Conservation (phyloP, 2,113 vertebrate species). For the Corythornis madagascariensis region DNA sequence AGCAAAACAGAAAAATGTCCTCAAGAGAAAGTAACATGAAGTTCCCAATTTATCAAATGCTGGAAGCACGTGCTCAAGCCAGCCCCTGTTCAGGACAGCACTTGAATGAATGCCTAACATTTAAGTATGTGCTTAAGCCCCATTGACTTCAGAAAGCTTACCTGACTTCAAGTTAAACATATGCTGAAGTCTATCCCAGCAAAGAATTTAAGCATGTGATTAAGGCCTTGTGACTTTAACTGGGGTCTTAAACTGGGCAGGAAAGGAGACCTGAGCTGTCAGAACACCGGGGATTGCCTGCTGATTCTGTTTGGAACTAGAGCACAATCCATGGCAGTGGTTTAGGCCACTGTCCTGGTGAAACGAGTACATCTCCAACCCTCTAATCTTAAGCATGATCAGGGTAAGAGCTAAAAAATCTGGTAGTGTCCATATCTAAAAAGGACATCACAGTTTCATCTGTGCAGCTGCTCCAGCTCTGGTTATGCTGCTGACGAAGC, state of each 20-base stretch:
- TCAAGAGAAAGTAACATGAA: constrained; percentile 34
- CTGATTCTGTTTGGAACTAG: background rate
- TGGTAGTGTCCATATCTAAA: background rate
- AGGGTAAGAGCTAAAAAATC: background rate
- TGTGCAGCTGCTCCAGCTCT: background rate
- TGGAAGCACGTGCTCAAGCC: constrained; percentile 31
- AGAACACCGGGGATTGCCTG: background rate
- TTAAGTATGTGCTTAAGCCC: constrained; percentile 55
- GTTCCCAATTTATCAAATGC: constrained; percentile 45
- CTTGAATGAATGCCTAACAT: constrained; percentile 56
- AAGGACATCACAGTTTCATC: background rate
- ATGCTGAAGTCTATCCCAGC: constrained; percentile 26
- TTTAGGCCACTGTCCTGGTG: background rate
- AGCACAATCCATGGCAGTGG: background rate
- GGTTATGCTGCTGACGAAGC: background rate
- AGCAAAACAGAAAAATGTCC: constrained; percentile 11
- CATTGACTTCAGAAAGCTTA: constrained; percentile 55
- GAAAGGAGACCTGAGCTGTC: background rate
- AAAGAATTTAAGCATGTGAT: constrained; percentile 48
- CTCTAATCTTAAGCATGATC: background rate
- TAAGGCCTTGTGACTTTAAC: constrained; percentile 43
- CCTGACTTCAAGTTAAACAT: constrained; percentile 53
- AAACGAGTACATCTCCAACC: background rate
- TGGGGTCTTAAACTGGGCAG: constrained; percentile 1
- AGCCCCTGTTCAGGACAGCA: constrained; percentile 31